Conservation (phyloP, 2,113 vertebrate species). For the Pogonocichla stellata region DNA sequence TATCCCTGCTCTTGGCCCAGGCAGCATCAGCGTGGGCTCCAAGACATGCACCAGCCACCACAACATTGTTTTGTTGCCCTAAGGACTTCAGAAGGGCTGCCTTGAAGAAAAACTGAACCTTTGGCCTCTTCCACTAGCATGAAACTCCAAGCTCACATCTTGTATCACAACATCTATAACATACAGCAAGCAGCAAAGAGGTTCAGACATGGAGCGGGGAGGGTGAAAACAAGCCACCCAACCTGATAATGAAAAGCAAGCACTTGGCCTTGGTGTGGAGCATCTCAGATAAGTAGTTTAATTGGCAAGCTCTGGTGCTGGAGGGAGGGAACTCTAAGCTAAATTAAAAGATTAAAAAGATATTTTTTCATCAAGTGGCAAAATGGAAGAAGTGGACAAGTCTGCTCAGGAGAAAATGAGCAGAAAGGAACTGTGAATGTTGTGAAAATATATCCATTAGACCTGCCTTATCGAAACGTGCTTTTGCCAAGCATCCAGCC, state of each 20-base stretch:
- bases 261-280: slow-evolving; percentile 43
- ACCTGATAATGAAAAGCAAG: slow-evolving; percentile 57
- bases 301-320: slow-evolving; percentile 52
- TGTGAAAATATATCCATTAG: slow-evolving; percentile 73
- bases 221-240: slow-evolving; percentile 36
- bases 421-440: slow-evolving; percentile 68
- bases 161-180: background rate
- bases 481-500: slow-evolving; percentile 65
- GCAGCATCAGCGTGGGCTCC: background rate
- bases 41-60: background rate
- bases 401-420: slow-evolving; percentile 67
- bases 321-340: slow-evolving; percentile 61
- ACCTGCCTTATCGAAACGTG: slow-evolving; percentile 70
- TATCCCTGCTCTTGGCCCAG: background rate
- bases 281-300: slow-evolving; percentile 65
- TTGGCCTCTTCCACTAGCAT: background rate
- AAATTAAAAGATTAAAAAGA: slow-evolving; percentile 74
- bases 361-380: slow-evolving; percentile 65
- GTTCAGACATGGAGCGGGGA: slow-evolving; percentile 7
- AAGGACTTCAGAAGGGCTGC: background rate
- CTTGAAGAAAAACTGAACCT: background rate
- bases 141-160: background rate
- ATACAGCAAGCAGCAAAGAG: slow-evolving; percentile 3
- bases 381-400: slow-evolving; percentile 66
- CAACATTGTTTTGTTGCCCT: background rate